Base-by-base conservation (phyloP, 2,888 invertebrate species). In the Sarcophaga caerulescens region DNA sequence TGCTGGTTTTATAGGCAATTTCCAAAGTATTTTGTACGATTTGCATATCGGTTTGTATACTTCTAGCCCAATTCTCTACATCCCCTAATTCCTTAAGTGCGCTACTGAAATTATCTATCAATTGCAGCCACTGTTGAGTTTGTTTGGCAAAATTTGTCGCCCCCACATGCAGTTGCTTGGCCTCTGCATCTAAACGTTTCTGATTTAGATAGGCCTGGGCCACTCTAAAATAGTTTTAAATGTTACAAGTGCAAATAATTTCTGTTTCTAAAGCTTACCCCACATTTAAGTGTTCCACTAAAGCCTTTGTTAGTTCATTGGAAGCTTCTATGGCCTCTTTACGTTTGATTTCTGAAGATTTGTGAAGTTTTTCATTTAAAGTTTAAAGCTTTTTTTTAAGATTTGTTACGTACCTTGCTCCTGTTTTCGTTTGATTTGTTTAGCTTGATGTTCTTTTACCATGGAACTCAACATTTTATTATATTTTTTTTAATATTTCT, bases 151-250 rank as follows among this genome's bases (percentile, higher is more conserved):
- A 98, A 92, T 98, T 98, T 6, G 97, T 96, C 8, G 99, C 98
- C 90, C 98, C 99, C 86, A 96, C 96, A 90, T 99, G 99, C 73
- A 99, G 94, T 88, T 98, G 96, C 92, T 99, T 99, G 0, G 99
- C 99, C 94, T 99, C 99, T 2, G 98, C 97, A 93, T 99, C 99
- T 78, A 99, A 94, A 90, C 99, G 96, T 93, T 99, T 99, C 93
- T 99, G 99, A 93, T 99, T 99, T 65, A 99, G 94, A 93, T 99
- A 99, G 0, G 99, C 99, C 94, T 99, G 99, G 0, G 99, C 98
- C 4, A 99, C 99, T 14, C 99, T 89, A 59, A 44, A 71, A 68
- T 14, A 8, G 1, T 35, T 59, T 47, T 14, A 19, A 65, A 25
- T 73, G 45, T 35, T 0, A 4, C 17, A 52, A 25, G 10, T 57